Conservation (phyloP, 2,888 invertebrate species). For the Oxystoma pomonae region DNA sequence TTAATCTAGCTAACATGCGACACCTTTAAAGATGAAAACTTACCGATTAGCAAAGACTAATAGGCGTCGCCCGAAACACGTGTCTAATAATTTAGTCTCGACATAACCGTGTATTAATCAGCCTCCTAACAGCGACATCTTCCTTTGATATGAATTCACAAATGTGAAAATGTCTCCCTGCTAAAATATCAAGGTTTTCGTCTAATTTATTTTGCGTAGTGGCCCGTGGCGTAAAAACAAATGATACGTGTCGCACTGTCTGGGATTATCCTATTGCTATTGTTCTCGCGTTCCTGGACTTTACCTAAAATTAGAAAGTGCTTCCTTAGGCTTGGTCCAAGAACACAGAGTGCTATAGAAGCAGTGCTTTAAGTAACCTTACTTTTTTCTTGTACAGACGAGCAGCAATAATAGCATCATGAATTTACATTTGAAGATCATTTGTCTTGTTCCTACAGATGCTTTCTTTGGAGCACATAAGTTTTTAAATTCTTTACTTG, state of each 20-base stretch:
- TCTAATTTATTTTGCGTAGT: slow-evolving; percentile 12
- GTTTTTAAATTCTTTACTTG: too few relatives aligned
- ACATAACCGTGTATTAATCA: not conserved
- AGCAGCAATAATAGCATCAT: too few relatives aligned
- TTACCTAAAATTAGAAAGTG: not conserved
- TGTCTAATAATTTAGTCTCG: not conserved
- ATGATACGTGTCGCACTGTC: slow-evolving; percentile 5
- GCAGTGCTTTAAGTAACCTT: too few relatives aligned
- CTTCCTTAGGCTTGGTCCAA: not conserved
- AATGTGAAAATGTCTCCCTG: not conserved
- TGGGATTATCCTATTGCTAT: not conserved
- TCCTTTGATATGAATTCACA: not conserved
- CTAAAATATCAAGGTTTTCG: not conserved
- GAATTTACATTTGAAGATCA: too few relatives aligned
- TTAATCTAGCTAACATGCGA: too few relatives aligned
- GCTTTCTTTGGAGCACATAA: too few relatives aligned
- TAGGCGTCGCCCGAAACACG: not conserved
- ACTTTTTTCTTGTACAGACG: too few relatives aligned
- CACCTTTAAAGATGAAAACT: not conserved
- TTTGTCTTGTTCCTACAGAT: too few relatives aligned
- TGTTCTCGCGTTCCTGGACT: not conserved
- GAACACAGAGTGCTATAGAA: too few relatives aligned
- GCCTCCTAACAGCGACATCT: slow-evolving; percentile 1
- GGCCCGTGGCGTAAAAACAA: slow-evolving; percentile 13
- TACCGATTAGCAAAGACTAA: not conserved